Evolutionary conservation across 2,888 invertebrate genomes (phyloP).

Genomic region (Lucinisca nassula): DNA sequence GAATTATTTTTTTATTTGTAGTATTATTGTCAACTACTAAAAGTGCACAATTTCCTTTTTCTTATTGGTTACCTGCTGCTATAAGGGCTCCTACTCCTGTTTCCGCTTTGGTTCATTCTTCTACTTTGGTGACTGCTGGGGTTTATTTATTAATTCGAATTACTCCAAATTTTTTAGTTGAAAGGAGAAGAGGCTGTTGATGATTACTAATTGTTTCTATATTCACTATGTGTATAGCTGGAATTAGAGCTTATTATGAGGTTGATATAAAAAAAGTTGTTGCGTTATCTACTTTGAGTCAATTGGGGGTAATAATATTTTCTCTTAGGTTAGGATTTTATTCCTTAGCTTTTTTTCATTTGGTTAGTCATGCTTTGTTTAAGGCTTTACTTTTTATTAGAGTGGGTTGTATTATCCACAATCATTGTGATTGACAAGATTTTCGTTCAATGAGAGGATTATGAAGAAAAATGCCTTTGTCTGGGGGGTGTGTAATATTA

Average conservation of each 20-base stretch:
- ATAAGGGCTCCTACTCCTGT: constrained; percentile 94
- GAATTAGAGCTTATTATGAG: constrained; percentile 87
- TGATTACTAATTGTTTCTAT: constrained; percentile 89
- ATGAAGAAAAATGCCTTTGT: constrained; percentile 74
- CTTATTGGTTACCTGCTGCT: constrained; percentile 92
- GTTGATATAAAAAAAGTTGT: constrained; percentile 93
- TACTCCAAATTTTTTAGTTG: constrained; percentile 89
- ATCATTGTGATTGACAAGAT: constrained; percentile 91
- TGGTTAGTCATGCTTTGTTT: constrained; percentile 93
- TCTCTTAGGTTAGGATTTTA: constrained; percentile 90
- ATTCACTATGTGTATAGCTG: constrained; percentile 85
- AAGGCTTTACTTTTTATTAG: constrained; percentile 93
- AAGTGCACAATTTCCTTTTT: constrained; percentile 95
- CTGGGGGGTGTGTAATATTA: constrained; percentile 67
- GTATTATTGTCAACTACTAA: constrained; percentile 91
- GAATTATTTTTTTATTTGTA: constrained; percentile 73
- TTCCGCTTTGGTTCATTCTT: constrained; percentile 93
- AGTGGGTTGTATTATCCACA: constrained; percentile 92
- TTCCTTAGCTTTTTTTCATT: constrained; percentile 92
- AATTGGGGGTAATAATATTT: constrained; percentile 93
- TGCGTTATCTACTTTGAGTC: constrained; percentile 93
- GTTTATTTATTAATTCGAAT: constrained; percentile 93
- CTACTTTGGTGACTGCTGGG: constrained; percentile 93
- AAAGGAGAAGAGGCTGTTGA: constrained; percentile 87
- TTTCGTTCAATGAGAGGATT: constrained; percentile 89